A percentile compares a stretch with the other conserved stretches of the same genome.
These are phyloP conservation scores for Furnarius figulus DNA, from an alignment of 2,113 vertebrate genomes.

Conservation along the genomic window DNA sequence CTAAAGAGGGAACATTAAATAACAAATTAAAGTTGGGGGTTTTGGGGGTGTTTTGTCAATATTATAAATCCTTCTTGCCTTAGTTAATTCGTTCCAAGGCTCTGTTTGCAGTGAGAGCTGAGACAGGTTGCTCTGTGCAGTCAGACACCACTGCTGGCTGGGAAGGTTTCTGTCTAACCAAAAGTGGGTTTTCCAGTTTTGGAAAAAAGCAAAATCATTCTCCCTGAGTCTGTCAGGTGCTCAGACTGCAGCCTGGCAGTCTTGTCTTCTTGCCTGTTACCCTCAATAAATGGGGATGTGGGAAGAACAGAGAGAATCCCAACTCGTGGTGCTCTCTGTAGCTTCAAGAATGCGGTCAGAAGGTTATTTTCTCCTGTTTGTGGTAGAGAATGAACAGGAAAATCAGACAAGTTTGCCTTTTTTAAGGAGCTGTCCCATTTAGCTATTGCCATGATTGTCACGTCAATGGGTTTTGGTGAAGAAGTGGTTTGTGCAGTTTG, in stretches of 20 bases:
- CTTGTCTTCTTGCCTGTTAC: not conserved
- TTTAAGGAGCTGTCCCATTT: not conserved
- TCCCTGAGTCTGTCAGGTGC: not conserved
- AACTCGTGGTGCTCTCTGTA: not conserved
- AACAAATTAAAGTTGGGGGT: not conserved
- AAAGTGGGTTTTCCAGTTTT: not conserved
- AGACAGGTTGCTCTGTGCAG: not conserved
- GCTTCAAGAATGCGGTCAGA: not conserved
- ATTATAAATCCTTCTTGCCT: not conserved
- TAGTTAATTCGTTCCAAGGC: not conserved
- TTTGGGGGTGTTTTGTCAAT: not conserved
- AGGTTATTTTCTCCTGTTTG: not conserved
- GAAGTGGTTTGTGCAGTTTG: not conserved
- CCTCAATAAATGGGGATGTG: not conserved
- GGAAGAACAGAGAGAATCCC: not conserved
- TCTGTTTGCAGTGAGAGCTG: not conserved
- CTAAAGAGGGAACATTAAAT: not conserved
- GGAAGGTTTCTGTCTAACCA: not conserved
- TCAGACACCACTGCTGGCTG: not conserved
- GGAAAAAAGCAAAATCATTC: not conserved
- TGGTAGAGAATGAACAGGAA: not conserved
- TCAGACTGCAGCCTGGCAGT: not conserved
- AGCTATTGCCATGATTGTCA: not conserved
- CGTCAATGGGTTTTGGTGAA: not conserved
- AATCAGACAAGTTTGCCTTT: not conserved